These are phyloP conservation scores for Drosophila rellima DNA, from an alignment of 2,888 invertebrate species.

Conservation along the genomic window DNA sequence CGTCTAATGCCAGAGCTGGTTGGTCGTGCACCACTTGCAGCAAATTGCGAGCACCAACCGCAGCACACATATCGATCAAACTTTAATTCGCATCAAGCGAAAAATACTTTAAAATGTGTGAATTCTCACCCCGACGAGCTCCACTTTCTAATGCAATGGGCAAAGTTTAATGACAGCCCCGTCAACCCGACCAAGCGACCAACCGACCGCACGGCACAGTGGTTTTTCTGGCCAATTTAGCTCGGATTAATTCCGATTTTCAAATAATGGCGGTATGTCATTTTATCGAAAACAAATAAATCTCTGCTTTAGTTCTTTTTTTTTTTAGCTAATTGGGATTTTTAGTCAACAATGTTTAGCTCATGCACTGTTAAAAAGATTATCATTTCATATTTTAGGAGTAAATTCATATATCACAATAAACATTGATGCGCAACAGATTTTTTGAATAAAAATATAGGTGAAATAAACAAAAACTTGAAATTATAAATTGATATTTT, in stretches of 20 bases:
- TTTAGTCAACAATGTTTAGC: too few relatives aligned
- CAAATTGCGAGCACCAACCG: constrained; percentile 41
- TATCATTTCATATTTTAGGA: too few relatives aligned
- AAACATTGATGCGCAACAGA: too few relatives aligned
- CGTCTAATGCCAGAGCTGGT: constrained; percentile 67
- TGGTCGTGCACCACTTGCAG: constrained; percentile 17
- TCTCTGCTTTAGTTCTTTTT: too few relatives aligned
- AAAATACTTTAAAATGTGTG: constrained; percentile 74
- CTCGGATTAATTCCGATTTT: neutral
- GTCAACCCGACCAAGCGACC: neutral
- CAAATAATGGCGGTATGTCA: neutral
- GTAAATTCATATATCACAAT: too few relatives aligned
- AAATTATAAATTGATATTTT: too few relatives aligned
- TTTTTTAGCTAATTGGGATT: too few relatives aligned
- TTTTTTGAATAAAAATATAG: too few relatives aligned
- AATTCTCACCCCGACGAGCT: constrained; percentile 17
- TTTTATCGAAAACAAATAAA: too few relatives aligned
- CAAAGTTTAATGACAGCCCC: constrained; percentile 51
- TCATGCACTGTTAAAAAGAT: too few relatives aligned
- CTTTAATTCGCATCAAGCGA: constrained; percentile 82
- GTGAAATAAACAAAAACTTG: too few relatives aligned
- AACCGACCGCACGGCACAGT: neutral
- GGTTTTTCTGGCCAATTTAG: neutral
- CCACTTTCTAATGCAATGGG: constrained; percentile 65
- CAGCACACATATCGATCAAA: constrained; percentile 84